Base-by-base conservation (phyloP, 2,888 invertebrate genomes). In the Sphaerophoria rueppellii region DNA sequence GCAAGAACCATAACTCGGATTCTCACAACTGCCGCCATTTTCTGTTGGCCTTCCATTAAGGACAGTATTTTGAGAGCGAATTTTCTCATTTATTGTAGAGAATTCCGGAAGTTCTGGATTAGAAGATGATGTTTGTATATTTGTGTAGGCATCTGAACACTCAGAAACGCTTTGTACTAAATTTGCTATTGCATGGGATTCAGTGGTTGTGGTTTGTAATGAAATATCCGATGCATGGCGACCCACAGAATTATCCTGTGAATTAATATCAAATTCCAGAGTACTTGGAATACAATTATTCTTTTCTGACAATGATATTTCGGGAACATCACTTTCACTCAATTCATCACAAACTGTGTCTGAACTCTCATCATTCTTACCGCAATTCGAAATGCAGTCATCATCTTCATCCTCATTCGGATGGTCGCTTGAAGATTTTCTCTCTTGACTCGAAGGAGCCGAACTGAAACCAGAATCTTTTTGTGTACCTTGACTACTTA, bases 1-100 rank as follows among this genome's bases (percentile, higher is more conserved):
- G 88, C 95, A 95, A 88, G 79, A 71, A 14, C 87, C 88, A 73
- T 86, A 80, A 35, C 50, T 67, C 6, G 57, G 40, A 16, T 54
- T 55, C 7, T 82, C 77, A n/a, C 32, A 65, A 35, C 52, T 16
- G 57, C 70, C 14, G 57, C 70, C 14, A 43, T 35, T 73, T 52
- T 57, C 16, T n/a, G 12, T n/a, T n/a, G 43, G 35, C 11, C 73
- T 9, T 35, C 12, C 12, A 24, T 24, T 24, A 6, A 35, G 12
- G 7, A 7, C n/a, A n/a, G 69, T 16, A 35, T 70, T 57, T 46
- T 78, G 67, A n/a, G 77, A 43, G 16, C 61, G 60, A 40, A 82
- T 16, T 55, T 76, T 78, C n/a, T 60, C n/a, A 60, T 73, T 72
- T 14, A 55, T 40, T 46, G 37, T 9, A 24, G 52, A 52, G 6